A percentile compares a stretch with the other conserved stretches of the same genome.
These are phyloP conservation scores for Harpalus rubripes DNA, from an alignment of 2,888 invertebrate genomes.

Conservation along the genomic window DNA sequence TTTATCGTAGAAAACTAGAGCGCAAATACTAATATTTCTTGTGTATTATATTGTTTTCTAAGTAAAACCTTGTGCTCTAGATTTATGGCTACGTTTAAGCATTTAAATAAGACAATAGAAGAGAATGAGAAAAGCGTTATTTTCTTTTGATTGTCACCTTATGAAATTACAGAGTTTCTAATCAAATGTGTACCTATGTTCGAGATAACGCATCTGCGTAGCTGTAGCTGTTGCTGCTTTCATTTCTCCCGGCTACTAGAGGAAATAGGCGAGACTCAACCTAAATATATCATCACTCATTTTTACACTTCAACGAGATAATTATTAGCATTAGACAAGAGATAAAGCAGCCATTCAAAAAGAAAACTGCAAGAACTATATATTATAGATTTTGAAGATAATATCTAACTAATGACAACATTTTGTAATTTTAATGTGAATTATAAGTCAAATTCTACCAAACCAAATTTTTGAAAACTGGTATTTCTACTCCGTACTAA, in stretches of 20 bases:
- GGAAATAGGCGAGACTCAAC: conserved; percentile 22
- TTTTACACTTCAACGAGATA: conserved; percentile 2
- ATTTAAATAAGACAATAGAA: conserved; percentile 30
- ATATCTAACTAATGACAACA: neutral
- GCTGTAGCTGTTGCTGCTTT: conserved; percentile 8
- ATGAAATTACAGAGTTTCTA: conserved; percentile 54
- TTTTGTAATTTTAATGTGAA: neutral
- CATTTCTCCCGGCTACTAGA: conserved; percentile 19
- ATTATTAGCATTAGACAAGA: neutral
- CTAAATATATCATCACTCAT: conserved; percentile 18
- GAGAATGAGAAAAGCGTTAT: conserved; percentile 36
- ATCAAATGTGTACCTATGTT: conserved; percentile 30
- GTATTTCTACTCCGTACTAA: no score
- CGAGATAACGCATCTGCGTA: conserved; percentile 31
- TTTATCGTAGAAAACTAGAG: neutral
- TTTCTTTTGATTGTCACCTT: conserved; percentile 50
- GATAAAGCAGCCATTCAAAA: neutral
- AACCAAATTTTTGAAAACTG: no score
- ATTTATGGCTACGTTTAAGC: conserved; percentile 4
- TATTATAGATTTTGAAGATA: neutral
- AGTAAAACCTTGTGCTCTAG: conserved; percentile 1
- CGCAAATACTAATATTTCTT: neutral
- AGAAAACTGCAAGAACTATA: neutral
- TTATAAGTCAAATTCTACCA: no score
- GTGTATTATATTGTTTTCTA: neutral